phyloP scores from a whole-genome alignment of 2,888 invertebrate genomes.

The Calliopum simillimum region DNA sequence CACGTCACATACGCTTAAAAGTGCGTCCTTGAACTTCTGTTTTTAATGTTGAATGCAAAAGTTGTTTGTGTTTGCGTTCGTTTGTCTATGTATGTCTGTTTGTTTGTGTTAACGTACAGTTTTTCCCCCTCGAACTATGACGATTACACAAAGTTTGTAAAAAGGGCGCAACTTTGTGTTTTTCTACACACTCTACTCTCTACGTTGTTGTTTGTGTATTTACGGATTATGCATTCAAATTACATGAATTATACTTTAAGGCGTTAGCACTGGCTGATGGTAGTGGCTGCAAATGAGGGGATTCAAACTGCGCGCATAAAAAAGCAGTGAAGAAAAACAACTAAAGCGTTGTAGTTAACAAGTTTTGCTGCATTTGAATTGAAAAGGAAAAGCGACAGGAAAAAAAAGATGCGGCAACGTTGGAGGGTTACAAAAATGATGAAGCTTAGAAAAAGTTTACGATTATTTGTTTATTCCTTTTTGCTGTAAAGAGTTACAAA shows the following conservation, averaged over 20 bases:
- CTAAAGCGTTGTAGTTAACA: background rate
- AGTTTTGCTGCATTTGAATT: background rate
- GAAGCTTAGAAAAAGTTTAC: too few relatives aligned
- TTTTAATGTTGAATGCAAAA: conserved; percentile 2
- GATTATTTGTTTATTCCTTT: too few relatives aligned
- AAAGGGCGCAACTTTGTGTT: conserved; percentile 21
- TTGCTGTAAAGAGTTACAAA: too few relatives aligned
- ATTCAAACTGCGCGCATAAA: background rate
- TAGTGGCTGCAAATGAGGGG: background rate
- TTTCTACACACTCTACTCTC: too few relatives aligned
- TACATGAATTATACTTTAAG: conserved; percentile 40
- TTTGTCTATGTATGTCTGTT: conserved; percentile 26
- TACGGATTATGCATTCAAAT: conserved; percentile 43
- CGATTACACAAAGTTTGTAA: background rate
- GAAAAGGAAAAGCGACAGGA: background rate
- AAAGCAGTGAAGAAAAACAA: background rate
- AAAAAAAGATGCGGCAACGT: too few relatives aligned
- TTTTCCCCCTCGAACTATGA: background rate
- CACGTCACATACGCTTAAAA: background rate
- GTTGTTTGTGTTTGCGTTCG: background rate
- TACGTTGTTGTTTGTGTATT: conserved; percentile 5
- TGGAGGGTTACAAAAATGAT: too few relatives aligned
- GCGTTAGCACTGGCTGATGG: conserved; percentile 26
- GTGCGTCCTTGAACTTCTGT: conserved; percentile 35
- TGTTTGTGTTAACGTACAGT: conserved; percentile 28